Evolutionary conservation across 2,888 invertebrate genomes (phyloP), one percentile per base, ranked within the genome.

Genomic region (Stenoptilia bipunctidactyla): DNA sequence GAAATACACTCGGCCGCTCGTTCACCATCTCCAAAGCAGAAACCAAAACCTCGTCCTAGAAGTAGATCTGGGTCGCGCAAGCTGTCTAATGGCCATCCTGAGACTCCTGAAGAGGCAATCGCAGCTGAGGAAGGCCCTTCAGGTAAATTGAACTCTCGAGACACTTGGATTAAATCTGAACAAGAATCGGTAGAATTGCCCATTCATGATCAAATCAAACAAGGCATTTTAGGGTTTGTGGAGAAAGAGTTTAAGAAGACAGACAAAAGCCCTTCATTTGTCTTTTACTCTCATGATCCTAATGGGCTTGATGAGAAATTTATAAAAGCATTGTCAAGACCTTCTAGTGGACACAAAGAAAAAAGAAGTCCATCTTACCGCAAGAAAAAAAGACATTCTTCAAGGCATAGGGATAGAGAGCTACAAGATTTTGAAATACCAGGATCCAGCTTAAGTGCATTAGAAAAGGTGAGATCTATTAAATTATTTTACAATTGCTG

Each of bases 151-250:
- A 83, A 77, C 53, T 37, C 55, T 0, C 58, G 77, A 5, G 84
- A 83, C 35, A 80, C 66, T 45, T 85, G 85, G 85, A 71, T 76
- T 15, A 74, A 79, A 46, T 82, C 85, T 0, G 84, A 84, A 50
- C 74, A 83, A 41, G 85, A 87, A 45, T 87, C 87, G 0, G 76
- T 79, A 1, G 88, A 88, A 52, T 55, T 85, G 15, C 87, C 87
- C 36, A 88, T 88, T 30, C 88, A 88, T 48, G 83, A 84, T 41
- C 84, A 85, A 58, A 73, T 85, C 38, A 85, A 85, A 52, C 79
- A 79, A 61, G 85, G 79, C 37, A 85, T 85, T 34, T 49, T 85
- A 44, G 85, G 83, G 5, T 85, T 84, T 54, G 83, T 85, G 13
- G 85, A 84, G 49, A 76, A 85, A 45, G 85, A 85, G 63, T 71